Base-by-base conservation (phyloP, 2,113 vertebrate genomes). In the Sturnus vulgaris region DNA sequence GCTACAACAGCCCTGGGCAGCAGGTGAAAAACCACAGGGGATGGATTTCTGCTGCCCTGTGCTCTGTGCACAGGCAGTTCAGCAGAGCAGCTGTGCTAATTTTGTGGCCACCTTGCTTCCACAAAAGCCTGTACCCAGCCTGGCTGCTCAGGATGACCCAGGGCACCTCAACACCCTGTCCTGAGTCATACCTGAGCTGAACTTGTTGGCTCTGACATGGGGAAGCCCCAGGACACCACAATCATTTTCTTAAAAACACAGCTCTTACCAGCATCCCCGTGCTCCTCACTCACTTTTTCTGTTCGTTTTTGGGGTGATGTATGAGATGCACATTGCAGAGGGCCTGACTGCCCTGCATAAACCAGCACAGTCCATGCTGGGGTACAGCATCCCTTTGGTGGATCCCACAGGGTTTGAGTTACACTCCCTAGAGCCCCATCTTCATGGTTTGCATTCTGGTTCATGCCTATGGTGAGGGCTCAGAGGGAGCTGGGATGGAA, bases 181-280 rank as follows among this genome's bases (percentile, higher is more conserved):
- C 61, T 63, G 28, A 64, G 68, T 63, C 7, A 4, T 72, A 56
- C 25, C 37, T 3, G 3, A 63, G 31, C n/a, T 90, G 19, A 57
- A 53, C 47, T 56, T 75, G 60, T 18, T 85, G 55, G 35, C 42
- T 85, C 52, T 50, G 47, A 44, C 56, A n/a, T 1, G 6, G 19
- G 42, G 31, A 19, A 59, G 7, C 24, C 60, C 75, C 1, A 2
- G 46, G 1, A 8, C 5, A 66, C 1, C 4, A 2, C 4, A 3
- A 8, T 3, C 3, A 5, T 88, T 82, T 66, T 39, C n/a, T 49
- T 22, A 49, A 61, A 35, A 71, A 18, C 28, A 37, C 15, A n/a
- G 11, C 20, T 80, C 49, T 82, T 50, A 46, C 7, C 2, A 2
- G 17, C 39, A 37, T 25, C 47, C 37, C 5, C 11, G 4, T 11